Evolutionary conservation across 2,113 vertebrate species (phyloP), one percentile per base, ranked within the genome.

Genomic region (Malurus cyaneus): DNA sequence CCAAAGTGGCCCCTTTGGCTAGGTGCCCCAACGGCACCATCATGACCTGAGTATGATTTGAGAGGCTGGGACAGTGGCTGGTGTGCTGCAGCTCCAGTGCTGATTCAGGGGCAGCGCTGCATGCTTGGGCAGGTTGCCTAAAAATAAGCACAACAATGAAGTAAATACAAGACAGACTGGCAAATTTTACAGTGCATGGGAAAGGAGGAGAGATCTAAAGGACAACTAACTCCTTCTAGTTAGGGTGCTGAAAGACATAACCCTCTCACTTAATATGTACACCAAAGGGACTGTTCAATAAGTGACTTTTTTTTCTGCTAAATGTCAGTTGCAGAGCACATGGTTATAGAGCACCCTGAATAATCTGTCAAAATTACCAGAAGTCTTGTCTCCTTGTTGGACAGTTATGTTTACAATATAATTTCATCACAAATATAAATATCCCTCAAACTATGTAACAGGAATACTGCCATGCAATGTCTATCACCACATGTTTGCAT

Each of bases 1-100:
- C 99, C 98, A 99, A 97, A 97, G 98, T 99, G 61, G 98, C 98
- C 91, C 99, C 99, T 92, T 99, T 99, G 96, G 98, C 97, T 50
- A 99, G 97, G 83, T 98, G 98, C 81, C 99, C 99, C 97, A 99
- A 92, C 0, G 98, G 97, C 97, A 98, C 98, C 96, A 98, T 98
- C 64, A 96, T 95, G 92, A 97, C 96, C 84, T 98, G 98, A 69
- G 97, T 96, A 54, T 97, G 97, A 76, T 92, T 97, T 64, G 98
- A 97, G 84, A 98, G 97, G 94, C 98, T 97, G 89, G 98, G 97
- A 77, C 97, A 92, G 70, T 98, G 98, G 86, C 86, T 92, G 88
- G 61, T 85, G 80, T 98, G 96, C 71, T 98, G 98, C 46, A 97
- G 97, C 54, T 98, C 98, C 96, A 98, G 98, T 57, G 97, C 98